Base-by-base conservation (phyloP, 2,888 invertebrate species). In the Dynastes tityus region DNA sequence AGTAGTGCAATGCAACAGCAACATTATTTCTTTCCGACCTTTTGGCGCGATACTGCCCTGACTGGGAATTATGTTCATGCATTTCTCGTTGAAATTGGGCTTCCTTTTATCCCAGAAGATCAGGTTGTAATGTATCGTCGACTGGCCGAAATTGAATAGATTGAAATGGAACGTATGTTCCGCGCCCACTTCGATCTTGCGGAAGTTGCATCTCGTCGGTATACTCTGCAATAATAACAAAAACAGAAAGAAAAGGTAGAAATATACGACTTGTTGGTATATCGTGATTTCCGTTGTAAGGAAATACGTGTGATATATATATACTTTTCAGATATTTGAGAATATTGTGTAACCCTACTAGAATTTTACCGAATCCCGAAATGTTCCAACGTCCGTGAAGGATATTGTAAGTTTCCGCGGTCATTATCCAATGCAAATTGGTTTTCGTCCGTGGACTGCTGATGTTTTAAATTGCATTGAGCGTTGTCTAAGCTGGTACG, bases 101-200 rank as follows among this genome's bases (percentile, higher is more conserved):
- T 78, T 61, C 13, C 51, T 27, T 22, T 51, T 63, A 53, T 79
- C 63, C 79, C 79, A 79, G 32, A 82, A 81, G 9, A 70, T 80
- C 45, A 90, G 80, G 67, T 85, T 79, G 79, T 87, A 90, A 80
- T 86, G 84, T 22, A 90, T 86, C 2, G 85, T 83, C 1, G 89
- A 87, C 27, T 82, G 67, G 40, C 90, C 89, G 80, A 88, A 88
- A 84, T 90, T 90, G 78, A 86, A 88, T 16, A 89, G 64, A 53
- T 86, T 80, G 77, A 90, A 90, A 61, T 83, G 82, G 4, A 85
- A 81, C 32, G 84, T 80, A 49, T 84, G 84, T 1, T 80, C 79
- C 27, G 83, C 80, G 13, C 85, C 86, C 79, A 86, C 88, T 61
- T 82, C 80, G 8, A 86, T 78, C 49, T 85, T 80, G 2, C 85